phyloP scores from a whole-genome alignment of 2,113 vertebrate species.

The Rhynchomys soricoides region DNA sequence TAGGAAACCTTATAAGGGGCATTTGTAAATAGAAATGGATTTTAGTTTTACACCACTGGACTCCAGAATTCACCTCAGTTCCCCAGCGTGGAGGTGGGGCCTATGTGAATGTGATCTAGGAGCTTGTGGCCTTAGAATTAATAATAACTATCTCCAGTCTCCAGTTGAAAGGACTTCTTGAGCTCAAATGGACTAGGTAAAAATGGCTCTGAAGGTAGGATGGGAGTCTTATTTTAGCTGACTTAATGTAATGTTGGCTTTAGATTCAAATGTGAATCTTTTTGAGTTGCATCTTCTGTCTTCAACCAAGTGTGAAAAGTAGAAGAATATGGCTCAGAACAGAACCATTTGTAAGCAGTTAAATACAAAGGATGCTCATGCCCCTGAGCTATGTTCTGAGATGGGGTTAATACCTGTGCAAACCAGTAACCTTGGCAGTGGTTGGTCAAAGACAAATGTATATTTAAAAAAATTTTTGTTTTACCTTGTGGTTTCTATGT shows the following conservation, averaged over 20 bases:
- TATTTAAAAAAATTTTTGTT: not conserved
- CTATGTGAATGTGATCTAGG: not conserved
- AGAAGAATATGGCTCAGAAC: not conserved
- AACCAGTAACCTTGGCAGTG: not conserved
- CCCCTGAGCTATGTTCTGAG: not conserved
- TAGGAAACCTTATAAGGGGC: not conserved
- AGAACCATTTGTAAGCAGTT: not conserved
- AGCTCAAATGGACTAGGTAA: not conserved
- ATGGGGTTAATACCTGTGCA: not conserved
- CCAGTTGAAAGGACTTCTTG: not conserved
- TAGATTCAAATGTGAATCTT: not conserved
- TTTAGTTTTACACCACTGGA: not conserved
- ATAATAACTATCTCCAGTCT: not conserved
- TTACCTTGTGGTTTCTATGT: no score
- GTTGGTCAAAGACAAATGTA: no score
- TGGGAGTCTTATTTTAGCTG: not conserved
- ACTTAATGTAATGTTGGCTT: not conserved
- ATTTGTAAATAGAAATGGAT: not conserved
- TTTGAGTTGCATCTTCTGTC: not conserved
- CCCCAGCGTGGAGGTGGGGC: not conserved
- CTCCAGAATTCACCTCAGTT: not conserved
- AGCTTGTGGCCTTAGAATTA: not conserved
- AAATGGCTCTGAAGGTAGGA: not conserved
- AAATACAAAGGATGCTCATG: rapidly evolving
- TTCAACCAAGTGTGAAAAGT: not conserved